phyloP scores from a whole-genome alignment of 2,888 invertebrate species.

The Hedychridium roseum region DNA sequence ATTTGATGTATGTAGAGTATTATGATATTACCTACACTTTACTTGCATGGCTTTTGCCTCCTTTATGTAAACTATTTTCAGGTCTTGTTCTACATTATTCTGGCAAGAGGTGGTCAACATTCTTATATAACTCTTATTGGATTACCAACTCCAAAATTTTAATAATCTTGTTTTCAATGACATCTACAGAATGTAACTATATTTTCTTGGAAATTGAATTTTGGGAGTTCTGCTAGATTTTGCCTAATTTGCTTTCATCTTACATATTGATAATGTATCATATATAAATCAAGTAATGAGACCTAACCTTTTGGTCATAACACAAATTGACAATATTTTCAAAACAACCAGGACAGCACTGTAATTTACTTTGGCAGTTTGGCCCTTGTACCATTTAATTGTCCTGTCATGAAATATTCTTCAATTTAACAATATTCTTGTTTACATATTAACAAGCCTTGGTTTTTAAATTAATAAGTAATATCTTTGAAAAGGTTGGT shows the following conservation, averaged over 20 bases:
- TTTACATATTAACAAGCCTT: no score
- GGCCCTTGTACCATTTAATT: no score
- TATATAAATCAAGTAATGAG: no score
- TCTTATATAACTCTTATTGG: slow-evolving; percentile 41
- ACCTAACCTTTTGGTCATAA: no score
- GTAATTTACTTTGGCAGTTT: no score
- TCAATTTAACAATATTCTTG: no score
- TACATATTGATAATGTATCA: no score
- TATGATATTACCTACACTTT: slow-evolving; percentile 6
- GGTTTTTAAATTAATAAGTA: no score
- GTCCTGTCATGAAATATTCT: no score
- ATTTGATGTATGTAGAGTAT: not conserved
- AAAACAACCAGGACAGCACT: no score
- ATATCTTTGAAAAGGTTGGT: no score
- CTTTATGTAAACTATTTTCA: slow-evolving; percentile 55
- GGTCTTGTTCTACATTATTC: slow-evolving; percentile 53
- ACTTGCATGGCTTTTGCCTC: slow-evolving; percentile 17
- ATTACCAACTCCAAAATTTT: slow-evolving; percentile 32
- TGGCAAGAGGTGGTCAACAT: slow-evolving; percentile 43
- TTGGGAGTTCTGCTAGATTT: not conserved
- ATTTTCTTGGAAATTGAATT: slow-evolving; percentile 24
- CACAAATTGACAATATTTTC: no score
- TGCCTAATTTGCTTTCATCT: not conserved
- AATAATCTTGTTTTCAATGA: slow-evolving; percentile 41
- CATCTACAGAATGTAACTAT: slow-evolving; percentile 49